Percentiles rank a stretch among this genome's conserved stretches.
These are phyloP conservation scores for Mya arenaria DNA, from an alignment of 1,140 invertebrate species.

Conservation along the genomic window DNA sequence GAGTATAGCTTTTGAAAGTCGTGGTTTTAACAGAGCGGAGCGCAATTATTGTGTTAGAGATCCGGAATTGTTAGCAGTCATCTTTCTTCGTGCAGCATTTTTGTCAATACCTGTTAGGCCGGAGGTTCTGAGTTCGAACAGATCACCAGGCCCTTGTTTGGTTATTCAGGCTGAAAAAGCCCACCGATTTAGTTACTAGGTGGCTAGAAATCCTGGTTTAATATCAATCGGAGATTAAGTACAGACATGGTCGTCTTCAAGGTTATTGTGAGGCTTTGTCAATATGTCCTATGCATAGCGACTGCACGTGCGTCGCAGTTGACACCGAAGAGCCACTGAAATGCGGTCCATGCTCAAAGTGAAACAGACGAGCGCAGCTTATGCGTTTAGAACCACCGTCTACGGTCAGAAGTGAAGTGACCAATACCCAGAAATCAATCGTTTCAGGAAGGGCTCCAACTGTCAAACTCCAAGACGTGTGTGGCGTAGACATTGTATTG, in stretches of 20 bases:
- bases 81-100: constrained; percentile 33
- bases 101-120: constrained; percentile 49
- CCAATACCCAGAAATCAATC: too few relatives aligned
- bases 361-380: neutral
- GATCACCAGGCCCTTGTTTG: constrained; percentile 55
- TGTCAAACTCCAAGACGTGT: too few relatives aligned
- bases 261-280: constrained; percentile 65
- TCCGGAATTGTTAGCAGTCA: constrained; percentile 41
- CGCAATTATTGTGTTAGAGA: constrained; percentile 37
- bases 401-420: too few relatives aligned
- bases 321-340: neutral
- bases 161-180: constrained; percentile 47
- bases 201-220: constrained; percentile 27
- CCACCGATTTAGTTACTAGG: constrained; percentile 53
- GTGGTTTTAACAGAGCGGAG: constrained; percentile 36
- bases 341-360: neutral
- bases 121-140: constrained; percentile 42
- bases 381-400: too few relatives aligned
- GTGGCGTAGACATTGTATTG: too few relatives aligned
- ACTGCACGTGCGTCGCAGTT: neutral
- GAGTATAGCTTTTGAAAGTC: constrained; percentile 55
- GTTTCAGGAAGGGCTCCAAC: too few relatives aligned
- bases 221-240: constrained; percentile 33
- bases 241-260: constrained; percentile 51
- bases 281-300: constrained; percentile 10